Conservation (phyloP, 2,113 vertebrate genomes). For the Xerus inauris region DNA sequence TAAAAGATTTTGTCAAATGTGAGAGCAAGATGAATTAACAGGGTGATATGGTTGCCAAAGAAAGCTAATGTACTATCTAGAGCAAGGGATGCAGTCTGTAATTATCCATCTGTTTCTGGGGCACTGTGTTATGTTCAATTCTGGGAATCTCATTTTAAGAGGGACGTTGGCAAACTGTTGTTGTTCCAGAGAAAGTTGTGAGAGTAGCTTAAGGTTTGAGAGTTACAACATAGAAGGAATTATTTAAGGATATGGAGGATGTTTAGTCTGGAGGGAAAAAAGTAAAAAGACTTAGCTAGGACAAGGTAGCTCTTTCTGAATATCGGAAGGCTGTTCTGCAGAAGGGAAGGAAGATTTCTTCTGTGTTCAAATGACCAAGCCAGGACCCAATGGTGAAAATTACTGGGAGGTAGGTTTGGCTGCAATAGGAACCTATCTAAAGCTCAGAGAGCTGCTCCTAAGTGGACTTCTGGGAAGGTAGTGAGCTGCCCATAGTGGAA, state of each 20-base stretch:
- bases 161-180: neutral
- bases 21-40: neutral
- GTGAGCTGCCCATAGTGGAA: neutral
- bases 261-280: conserved; percentile 33
- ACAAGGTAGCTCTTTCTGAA: neutral
- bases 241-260: conserved; percentile 52
- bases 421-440: neutral
- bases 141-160: neutral
- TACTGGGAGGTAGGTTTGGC: neutral
- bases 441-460: neutral
- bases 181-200: conserved; percentile 20
- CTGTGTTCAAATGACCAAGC: neutral
- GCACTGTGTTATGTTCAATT: neutral
- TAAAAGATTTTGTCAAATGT: neutral
- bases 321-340: neutral
- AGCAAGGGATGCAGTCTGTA: neutral
- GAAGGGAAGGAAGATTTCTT: neutral
- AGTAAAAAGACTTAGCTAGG: neutral
- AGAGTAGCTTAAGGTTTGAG: conserved; percentile 18
- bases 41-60: neutral
- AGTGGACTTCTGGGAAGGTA: neutral
- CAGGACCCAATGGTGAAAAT: neutral
- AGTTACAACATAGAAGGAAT: conserved; percentile 4
- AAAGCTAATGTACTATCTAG: neutral
- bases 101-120: neutral